phyloP scores from a whole-genome alignment of 2,888 invertebrate species.

The Margaritifera margaritifera region DNA sequence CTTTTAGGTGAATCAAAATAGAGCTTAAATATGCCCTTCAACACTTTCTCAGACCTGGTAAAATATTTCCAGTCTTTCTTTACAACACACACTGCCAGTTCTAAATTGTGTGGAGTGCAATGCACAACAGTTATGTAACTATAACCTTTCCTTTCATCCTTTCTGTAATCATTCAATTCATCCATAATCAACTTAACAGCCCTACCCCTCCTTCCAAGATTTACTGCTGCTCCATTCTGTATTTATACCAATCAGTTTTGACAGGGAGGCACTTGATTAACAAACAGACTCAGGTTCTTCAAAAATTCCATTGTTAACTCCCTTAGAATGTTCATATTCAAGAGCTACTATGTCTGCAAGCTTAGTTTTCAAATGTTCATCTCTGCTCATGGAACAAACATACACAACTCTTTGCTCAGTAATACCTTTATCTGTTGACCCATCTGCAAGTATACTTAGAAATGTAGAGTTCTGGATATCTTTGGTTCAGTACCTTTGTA shows the following conservation, averaged over 20 bases:
- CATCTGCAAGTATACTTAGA: constrained; percentile 20
- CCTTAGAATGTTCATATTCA: constrained; percentile 15
- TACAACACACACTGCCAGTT: constrained; percentile 23
- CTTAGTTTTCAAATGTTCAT: constrained; percentile 13
- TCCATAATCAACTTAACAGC: constrained; percentile 20
- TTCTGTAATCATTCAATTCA: constrained; percentile 6
- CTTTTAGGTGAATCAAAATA: constrained; percentile 26
- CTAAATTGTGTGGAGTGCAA: constrained; percentile 21
- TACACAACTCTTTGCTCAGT: constrained; percentile 14
- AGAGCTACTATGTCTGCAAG: constrained; percentile 19
- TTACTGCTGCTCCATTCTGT: constrained; percentile 28
- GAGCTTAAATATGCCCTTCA: constrained; percentile 23
- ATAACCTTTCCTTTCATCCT: constrained; percentile 6
- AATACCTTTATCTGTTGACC: constrained; percentile 14
- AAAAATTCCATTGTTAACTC: constrained; percentile 17
- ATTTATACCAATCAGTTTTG: constrained; percentile 19
- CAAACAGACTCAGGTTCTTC: constrained; percentile 13
- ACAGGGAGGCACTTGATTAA: background rate
- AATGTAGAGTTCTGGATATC: constrained; percentile 13
- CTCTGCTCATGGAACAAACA: background rate
- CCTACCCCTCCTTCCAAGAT: constrained; percentile 22
- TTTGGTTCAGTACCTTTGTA: constrained; percentile 14
- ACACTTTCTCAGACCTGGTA: constrained; percentile 15
- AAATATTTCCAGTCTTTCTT: constrained; percentile 21
- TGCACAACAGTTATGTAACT: constrained; percentile 10